A percentile compares a stretch with the other conserved stretches of the same genome.
Conservation (phyloP, 2,888 invertebrate genomes). For the Lapara coniferarum region DNA sequence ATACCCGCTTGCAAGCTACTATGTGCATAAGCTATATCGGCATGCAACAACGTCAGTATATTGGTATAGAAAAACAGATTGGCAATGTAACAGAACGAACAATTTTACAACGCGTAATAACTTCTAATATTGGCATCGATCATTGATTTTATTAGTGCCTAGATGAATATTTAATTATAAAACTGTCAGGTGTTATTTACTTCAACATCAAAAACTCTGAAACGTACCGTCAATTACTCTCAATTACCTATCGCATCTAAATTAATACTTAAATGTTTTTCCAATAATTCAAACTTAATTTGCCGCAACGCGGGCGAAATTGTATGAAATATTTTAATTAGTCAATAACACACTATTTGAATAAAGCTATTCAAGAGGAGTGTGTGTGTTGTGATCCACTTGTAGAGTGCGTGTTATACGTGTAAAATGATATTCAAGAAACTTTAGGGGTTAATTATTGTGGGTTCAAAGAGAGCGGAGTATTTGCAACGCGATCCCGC, state of each 20-base stretch:
- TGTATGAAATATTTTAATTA: conserved; percentile 52
- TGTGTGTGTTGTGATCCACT: conserved; percentile 49
- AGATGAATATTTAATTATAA: not conserved
- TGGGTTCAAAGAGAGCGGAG: not conserved
- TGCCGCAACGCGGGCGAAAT: conserved; percentile 58
- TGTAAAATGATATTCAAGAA: too few species aligned
- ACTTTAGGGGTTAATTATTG: not conserved
- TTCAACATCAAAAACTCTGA: conserved; percentile 37
- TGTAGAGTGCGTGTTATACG: conserved; percentile 34
- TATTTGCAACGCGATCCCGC: not conserved
- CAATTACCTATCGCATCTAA: conserved; percentile 67
- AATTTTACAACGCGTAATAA: too few species aligned
- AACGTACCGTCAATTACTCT: conserved; percentile 57
- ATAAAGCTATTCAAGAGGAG: not conserved
- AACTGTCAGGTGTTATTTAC: conserved; percentile 35
- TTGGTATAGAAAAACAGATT: too few species aligned
- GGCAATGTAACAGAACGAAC: too few species aligned
- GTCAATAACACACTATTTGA: not conserved
- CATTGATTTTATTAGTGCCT: too few species aligned
- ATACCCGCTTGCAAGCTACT: too few species aligned
- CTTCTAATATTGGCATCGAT: too few species aligned
- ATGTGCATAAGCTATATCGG: too few species aligned
- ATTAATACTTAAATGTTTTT: conserved; percentile 66
- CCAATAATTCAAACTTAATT: conserved; percentile 67
- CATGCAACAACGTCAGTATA: too few species aligned